Base-by-base conservation (phyloP, 2,888 invertebrate species). In the Eustalomyia histrio region DNA sequence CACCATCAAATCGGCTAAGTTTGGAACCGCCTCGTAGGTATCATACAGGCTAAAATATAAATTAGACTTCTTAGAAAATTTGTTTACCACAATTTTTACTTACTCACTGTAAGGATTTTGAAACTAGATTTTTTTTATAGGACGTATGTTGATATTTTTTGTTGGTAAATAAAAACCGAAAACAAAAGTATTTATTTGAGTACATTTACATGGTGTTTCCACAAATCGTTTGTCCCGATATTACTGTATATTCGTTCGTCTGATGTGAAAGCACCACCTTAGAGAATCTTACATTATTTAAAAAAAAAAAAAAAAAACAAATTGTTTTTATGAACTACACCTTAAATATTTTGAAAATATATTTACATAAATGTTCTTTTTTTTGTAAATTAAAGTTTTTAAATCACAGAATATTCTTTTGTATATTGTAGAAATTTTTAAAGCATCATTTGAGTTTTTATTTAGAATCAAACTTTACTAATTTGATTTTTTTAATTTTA, bases 101-200 rank as follows among this genome's bases (percentile, higher is more conserved):
- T 57, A 58, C 53, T 78, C 43, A 64, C 60, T 63, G 50, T 72
- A 61, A 63, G 75, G 65, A 47, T 74, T 78, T 67, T 73, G 67
- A 33, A 61, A 64, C 9, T 24, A 43, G 14, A 17, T 55, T 50
- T 53, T 43, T 76, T 43, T 74, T 18, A 71, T 73, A 65, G 80
- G 80, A 81, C 80, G 80, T 76, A 81, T 81, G 76, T 71, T 81
- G 80, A 78, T 81, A 53, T 76, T 69, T 43, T 29, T 60, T 65
- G 18, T 69, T 33, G 64, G 60, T 17, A 65, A 47, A 63, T 60
- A 63, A 63, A 65, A 69, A 60, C 9, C n/a, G 50, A 18, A 67
- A 67, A 53, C 33, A 33, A 29, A 18, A 61, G 60, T 12, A 71
- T 58, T 21, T 39, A n/a, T 68, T 47, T 63, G 73, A 69, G 63